Evolutionary conservation across 2,888 invertebrate species (phyloP).

Genomic region (Netelia melanura): DNA sequence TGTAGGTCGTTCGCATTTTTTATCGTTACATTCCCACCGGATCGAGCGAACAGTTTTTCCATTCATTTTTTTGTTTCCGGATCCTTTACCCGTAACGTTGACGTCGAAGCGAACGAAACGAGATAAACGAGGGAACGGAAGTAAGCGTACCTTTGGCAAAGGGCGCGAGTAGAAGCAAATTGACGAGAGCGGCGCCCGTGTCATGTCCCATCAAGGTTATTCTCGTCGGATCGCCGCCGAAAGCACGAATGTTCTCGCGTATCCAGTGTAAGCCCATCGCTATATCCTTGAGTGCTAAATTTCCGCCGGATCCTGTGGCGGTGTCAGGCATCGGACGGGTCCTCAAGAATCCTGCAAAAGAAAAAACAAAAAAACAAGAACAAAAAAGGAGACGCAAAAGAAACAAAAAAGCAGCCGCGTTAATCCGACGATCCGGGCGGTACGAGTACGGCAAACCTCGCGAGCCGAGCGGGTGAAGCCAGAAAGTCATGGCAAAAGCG

Average conservation of each 20-base stretch:
- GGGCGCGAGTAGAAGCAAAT: slow-evolving; percentile 93
- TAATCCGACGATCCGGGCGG: background rate
- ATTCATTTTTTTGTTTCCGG: too few species aligned
- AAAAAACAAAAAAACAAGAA: background rate
- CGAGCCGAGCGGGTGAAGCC: background rate
- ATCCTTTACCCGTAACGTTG: too few species aligned
- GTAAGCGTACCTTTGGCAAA: slow-evolving; percentile 88
- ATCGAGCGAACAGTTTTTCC: too few species aligned
- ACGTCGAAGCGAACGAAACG: too few species aligned
- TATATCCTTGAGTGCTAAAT: slow-evolving; percentile 93
- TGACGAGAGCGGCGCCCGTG: slow-evolving; percentile 94
- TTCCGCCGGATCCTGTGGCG: slow-evolving; percentile 86
- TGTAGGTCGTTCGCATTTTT: too few species aligned
- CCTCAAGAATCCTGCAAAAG: slow-evolving; percentile 86
- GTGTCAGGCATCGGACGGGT: slow-evolving; percentile 85
- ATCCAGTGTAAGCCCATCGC: slow-evolving; percentile 94
- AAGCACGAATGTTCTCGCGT: slow-evolving; percentile 92
- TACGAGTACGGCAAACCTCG: background rate
- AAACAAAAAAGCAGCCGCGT: background rate
- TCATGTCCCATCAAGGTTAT: slow-evolving; percentile 95
- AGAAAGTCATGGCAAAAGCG: background rate
- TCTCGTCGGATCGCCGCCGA: slow-evolving; percentile 94
- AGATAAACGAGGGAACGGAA: background rate
- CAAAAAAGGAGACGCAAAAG: background rate
- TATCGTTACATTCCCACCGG: too few species aligned